Evolutionary conservation across 1,140 invertebrate species (phyloP), one percentile per base, ranked within the genome.

Genomic region (Pseudomyrmex dendroicus): DNA sequence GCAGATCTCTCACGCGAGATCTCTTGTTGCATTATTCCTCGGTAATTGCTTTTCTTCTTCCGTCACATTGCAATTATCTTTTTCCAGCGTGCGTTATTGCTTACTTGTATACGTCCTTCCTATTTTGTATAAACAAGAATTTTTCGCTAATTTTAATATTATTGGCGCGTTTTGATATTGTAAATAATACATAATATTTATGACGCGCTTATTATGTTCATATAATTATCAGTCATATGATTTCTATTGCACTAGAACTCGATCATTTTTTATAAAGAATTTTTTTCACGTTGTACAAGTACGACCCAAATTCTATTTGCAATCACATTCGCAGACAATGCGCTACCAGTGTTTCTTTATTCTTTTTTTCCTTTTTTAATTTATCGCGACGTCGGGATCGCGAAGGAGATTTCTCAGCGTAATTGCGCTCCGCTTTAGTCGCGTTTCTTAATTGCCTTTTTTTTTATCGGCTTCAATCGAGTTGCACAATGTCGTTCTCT

Each of bases 331-430:
- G 48, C 52, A 66, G 17, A 68, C 73, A 78, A 78, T 68, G 63
- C 52, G 13, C 64, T 25, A 50, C 25, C 35, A 52, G 76, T 35
- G 25, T 78, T 78, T 78, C 56, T 78, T 35, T 35, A 4, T 35
- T 35, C 5, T 35, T 35, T 35, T 35, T 35, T 35, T 35, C 5
- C 35, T 7, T 35, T 35, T 57, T 64, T 46, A 57, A 70, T 70
- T 78, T 78, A 78, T 78, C 76, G 64, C 76, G 50, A 48, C 54
- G 52, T 70, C 63, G 52, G 64, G 64, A 78, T 78, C 64, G 64
- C 52, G 52, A 78, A 68, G 35, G 44, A 68, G 64, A 78, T 78
- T 68, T 78, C 76, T 68, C 76, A 52, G 52, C 76, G 64, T 78
- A 78, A 57, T 70, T 70, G 76, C 76, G 76, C 54, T 78, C 64